Evolutionary conservation across 2,888 invertebrate genomes (phyloP).

Genomic region (Heliconius ethilla): DNA sequence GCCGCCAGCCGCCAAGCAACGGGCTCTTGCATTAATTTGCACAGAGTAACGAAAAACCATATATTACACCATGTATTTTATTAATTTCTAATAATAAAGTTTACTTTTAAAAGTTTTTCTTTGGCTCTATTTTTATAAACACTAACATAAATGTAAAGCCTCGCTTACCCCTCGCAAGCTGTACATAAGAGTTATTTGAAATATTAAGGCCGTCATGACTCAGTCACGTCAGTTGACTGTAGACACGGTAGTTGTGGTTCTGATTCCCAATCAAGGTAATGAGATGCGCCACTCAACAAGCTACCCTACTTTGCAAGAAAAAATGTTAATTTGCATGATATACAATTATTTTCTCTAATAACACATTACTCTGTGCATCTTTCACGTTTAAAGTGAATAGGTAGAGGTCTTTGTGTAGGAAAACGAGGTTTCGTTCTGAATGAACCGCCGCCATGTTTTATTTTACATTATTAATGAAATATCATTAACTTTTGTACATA

Average conservation of each 20-base stretch:
- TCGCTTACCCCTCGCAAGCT: too few species aligned
- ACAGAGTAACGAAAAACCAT: constrained; percentile 46
- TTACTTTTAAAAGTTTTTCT: too few species aligned
- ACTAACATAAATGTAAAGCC: too few species aligned
- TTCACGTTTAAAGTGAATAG: constrained; percentile 73
- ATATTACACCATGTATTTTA: too few species aligned
- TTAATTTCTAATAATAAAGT: too few species aligned
- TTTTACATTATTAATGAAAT: constrained; percentile 54
- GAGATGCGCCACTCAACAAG: too few species aligned
- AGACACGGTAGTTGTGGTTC: not conserved
- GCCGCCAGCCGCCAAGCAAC: constrained; percentile 54
- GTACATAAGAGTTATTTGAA: too few species aligned
- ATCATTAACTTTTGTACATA: constrained; percentile 44
- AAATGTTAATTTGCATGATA: not conserved
- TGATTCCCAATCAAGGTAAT: too few species aligned
- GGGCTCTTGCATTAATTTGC: constrained; percentile 58
- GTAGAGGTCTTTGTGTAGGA: constrained; percentile 65
- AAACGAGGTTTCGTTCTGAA: constrained; percentile 63
- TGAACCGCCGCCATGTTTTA: constrained; percentile 56
- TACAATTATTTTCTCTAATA: constrained; percentile 39
- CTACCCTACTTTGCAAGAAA: not conserved
- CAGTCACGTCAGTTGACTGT: too few species aligned
- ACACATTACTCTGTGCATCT: constrained; percentile 54
- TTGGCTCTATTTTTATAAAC: too few species aligned
- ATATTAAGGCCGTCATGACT: too few species aligned